Evolutionary conservation across 1,140 invertebrate genomes (phyloP), one percentile per base, ranked within the genome.

Genomic region (Tribolium castaneum): DNA sequence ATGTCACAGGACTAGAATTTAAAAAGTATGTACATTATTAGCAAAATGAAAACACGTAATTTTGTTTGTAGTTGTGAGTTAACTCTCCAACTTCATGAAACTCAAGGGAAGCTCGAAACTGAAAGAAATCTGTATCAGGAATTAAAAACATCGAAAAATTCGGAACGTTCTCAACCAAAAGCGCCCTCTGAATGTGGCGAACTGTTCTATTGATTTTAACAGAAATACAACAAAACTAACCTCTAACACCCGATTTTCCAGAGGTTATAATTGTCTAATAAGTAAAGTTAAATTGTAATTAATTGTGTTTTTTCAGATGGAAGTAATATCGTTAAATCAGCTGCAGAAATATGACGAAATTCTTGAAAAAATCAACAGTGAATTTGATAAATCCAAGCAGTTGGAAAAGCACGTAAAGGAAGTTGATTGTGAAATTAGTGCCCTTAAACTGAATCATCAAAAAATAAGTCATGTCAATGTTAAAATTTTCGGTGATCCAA

Each of bases 21-120:
- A 75, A 82, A 79, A 82, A 70, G 82, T 82, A 19, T 50, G 12
- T 10, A 7, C 2, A 52, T 52, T 22, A 19, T 19, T 1, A 19
- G 16, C 2, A 45, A 45, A 9, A n/a, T 10, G 39, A 45, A 19
- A 19, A 19, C 16, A 19, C 16, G 1, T 19, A 19, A 30, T 30
- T 30, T 51, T 25, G 49, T 54, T 19, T 50, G 10, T 6, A 82
- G 82, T 22, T 81, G 76, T 5, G 82, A 82, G 59, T 39, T 82
- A 7, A 75, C 59, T 9, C 30, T 81, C 2, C 16, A 78, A 70
- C 76, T 82, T 7, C 82, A 82, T 52, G 82, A 82, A 78, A 80
- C 71, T 12, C 76, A 80, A 71, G 73, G 56, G 22, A 81, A 78
- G 54, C 78, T 77, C 13, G 78, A 81, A 75, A 81, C 80, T 7